Evolutionary conservation across 2,113 vertebrate species (phyloP), one percentile per base, ranked within the genome.

Genomic region (Geococcyx californianus): DNA sequence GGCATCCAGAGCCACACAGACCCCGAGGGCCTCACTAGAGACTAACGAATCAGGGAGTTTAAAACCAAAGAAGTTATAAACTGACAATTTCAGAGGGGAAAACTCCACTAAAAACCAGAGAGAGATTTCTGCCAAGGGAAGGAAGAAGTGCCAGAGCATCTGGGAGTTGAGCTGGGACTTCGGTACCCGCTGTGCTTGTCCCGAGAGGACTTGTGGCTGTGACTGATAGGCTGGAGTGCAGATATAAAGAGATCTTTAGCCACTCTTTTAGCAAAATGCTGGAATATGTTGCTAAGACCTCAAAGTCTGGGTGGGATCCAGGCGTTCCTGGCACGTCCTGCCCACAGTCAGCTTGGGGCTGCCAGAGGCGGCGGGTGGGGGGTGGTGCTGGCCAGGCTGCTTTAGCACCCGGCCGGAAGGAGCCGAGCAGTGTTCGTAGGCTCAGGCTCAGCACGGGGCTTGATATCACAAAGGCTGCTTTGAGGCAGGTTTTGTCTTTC

Each of bases 331-430:
- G 2, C 31, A 1, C 5, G 8, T 13, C 51, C 44, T 59, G 66
- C 16, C 9, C 3, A 5, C 26, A 16, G 59, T 9, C 34, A 24
- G 85, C 28, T 25, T 15, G n/a, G 16, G 47, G 24, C 34, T 55
- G 44, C 62, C 3, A 5, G n/a, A 58, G 34, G 44, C 29, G 7
- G 4, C 0, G 7, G 40, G 36, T 1, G 11, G 33, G 7, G 55
- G 6, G 47, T 28, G 59, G 20, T 16, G 19, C 20, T n/a, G 45
- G 20, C 7, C 6, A 3, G 31, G 52, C 56, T 52, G 78, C 45
- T 58, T 55, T 23, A 34, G 69, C n/a, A 5, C 38, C 33, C 40
- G 12, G 13, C 33, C 62, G 12, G 52, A 31, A 9, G 0, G 2
- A 78, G 28, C 75, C 3, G 17, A 56, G 51, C 45, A 1, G 3